Base-by-base conservation (phyloP, 2,113 vertebrate genomes). In the Spea bombifrons region DNA sequence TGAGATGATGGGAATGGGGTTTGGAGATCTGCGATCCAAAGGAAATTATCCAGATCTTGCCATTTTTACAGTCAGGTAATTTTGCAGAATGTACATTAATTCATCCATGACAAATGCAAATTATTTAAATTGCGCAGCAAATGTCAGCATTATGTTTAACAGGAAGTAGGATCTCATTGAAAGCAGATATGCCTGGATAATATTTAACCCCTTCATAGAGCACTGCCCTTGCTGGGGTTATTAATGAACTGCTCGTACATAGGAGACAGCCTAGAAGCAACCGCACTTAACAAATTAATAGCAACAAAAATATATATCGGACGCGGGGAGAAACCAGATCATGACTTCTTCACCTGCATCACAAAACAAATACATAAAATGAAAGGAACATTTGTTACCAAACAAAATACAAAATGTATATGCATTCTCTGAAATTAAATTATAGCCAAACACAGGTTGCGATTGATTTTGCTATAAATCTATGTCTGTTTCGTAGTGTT, bases 391-490 rank as follows among this genome's bases (percentile, higher is more conserved):
- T 59, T 76, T 59, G 65, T 47, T 8, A 47, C 43, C 5, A 43
- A 65, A 48, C 53, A 67, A 76, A 53, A 76, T 64, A 44, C 47
- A 49, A 17, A 30, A 50, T 43, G 30, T 30, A 9, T 59, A 59
- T 59, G 47, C 50, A 53, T 53, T 78, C 55, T 17, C 68, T 71
- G 17, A 59, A 65, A 78, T 78, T 47, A 71, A 78, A 78, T 71
- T 78, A 78, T 78, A 43, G 67, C 65, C 48, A 71, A 71, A 78
- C 76, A 72, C 71, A 59, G 71, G 76, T 50, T 10, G 76, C 16
- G 44, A 78, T 78, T 72, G 76, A 78, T 78, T 78, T 78, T 78
- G 59, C 47, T 64, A 78, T 78, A 65, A 71, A 78, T 78, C 68
- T 78, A 12, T 72, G 68, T 71, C 76, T 17, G 48, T 71, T 78